These are phyloP conservation scores for Gandaritis pyraliata DNA, from an alignment of 2,888 invertebrate species.

Conservation along the genomic window DNA sequence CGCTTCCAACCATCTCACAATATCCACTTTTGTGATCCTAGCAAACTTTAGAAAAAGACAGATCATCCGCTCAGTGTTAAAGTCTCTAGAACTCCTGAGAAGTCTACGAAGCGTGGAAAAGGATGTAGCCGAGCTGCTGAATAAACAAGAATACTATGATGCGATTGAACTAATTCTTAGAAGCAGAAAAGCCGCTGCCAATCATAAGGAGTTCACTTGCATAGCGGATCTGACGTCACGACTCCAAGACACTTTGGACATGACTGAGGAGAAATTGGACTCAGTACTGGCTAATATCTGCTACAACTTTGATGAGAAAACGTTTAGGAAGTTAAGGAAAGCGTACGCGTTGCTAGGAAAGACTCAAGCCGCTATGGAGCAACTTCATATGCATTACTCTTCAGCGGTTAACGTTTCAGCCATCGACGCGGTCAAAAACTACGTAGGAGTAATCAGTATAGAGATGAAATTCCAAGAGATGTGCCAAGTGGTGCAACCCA, in stretches of 20 bases:
- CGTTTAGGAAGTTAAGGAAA: slow-evolving; percentile 92
- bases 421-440: slow-evolving; percentile 84
- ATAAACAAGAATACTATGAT: slow-evolving; percentile 93
- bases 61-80: slow-evolving; percentile 90
- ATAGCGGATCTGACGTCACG: slow-evolving; percentile 94
- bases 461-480: slow-evolving; percentile 90
- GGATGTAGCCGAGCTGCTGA: slow-evolving; percentile 91
- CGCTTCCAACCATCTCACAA: slow-evolving; percentile 92
- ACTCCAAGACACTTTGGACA: slow-evolving; percentile 94
- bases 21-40: slow-evolving; percentile 93
- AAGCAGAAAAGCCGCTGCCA: slow-evolving; percentile 93
- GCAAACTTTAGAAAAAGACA: slow-evolving; percentile 96
- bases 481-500: slow-evolving; percentile 85
- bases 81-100: slow-evolving; percentile 85
- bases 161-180: slow-evolving; percentile 95
- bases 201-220: slow-evolving; percentile 95
- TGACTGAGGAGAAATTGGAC: slow-evolving; percentile 96
- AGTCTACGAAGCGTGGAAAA: slow-evolving; percentile 91
- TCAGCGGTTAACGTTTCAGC: slow-evolving; percentile 95
- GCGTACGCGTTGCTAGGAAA: slow-evolving; percentile 96
- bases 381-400: slow-evolving; percentile 97
- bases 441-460: slow-evolving; percentile 58
- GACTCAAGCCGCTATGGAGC: slow-evolving; percentile 96
- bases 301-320: slow-evolving; percentile 89
- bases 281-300: slow-evolving; percentile 91